Evolutionary conservation across 2,797 vertebrate genomes (phyloP).

Genomic region (Chiloscyllium punctatum): DNA sequence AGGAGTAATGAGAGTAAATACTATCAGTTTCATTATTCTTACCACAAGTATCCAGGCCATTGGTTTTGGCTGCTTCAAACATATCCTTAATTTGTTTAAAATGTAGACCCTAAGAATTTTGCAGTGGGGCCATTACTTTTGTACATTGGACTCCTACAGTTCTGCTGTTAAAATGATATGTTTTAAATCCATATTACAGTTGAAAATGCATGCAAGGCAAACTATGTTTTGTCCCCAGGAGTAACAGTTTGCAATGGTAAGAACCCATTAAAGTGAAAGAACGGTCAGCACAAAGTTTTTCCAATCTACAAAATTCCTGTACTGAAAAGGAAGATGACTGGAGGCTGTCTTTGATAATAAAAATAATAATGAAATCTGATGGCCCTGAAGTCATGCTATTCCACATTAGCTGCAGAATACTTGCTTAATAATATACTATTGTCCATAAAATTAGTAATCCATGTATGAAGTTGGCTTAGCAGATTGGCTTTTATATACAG

Average conservation of each 20-base stretch:
- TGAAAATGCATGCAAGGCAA: background rate
- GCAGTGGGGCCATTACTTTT: background rate
- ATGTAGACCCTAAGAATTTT: background rate
- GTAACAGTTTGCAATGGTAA: background rate
- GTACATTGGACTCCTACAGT: background rate
- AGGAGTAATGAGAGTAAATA: background rate
- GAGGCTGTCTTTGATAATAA: background rate
- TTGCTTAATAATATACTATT: background rate
- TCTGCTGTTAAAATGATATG: background rate
- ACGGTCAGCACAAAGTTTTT: background rate
- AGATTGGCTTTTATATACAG: background rate
- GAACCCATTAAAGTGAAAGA: background rate
- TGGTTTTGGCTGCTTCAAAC: background rate
- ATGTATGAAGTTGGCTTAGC: background rate
- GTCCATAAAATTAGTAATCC: background rate
- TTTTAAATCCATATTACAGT: background rate
- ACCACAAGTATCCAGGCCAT: background rate
- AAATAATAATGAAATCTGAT: background rate
- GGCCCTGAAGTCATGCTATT: background rate
- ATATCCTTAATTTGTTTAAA: background rate
- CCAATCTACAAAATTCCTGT: background rate
- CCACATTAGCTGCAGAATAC: background rate
- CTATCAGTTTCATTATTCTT: background rate
- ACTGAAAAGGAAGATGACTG: background rate
- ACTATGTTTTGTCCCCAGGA: background rate